These are phyloP conservation scores for Eulemur mongoz DNA, from an alignment of 2,797 vertebrate genomes.

Conservation along the genomic window DNA sequence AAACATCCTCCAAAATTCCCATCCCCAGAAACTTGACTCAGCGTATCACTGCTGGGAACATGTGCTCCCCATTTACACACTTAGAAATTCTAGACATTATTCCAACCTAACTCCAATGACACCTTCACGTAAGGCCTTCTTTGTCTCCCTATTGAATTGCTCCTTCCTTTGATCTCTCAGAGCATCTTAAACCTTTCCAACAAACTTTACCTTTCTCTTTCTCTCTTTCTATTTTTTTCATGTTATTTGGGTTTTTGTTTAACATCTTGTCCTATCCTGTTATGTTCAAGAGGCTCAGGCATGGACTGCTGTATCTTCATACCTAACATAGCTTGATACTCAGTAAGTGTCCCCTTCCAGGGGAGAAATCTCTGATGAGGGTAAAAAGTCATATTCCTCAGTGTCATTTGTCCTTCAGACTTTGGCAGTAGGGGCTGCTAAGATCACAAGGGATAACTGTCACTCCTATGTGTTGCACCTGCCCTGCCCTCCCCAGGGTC, in stretches of 20 bases:
- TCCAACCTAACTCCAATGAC: neutral
- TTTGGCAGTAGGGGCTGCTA: neutral
- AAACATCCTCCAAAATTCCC: neutral
- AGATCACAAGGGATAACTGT: neutral
- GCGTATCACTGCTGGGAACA: neutral
- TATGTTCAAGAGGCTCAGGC: neutral
- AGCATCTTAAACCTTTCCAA: constrained; percentile 20
- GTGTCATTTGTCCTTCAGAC: neutral
- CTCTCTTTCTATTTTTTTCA: neutral
- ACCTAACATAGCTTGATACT: neutral
- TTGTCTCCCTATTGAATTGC: neutral
- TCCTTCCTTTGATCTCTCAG: constrained; percentile 42
- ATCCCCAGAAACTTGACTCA: neutral
- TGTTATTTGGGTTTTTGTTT: constrained; percentile 28
- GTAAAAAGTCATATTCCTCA: neutral
- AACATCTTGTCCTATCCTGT: constrained; percentile 4
- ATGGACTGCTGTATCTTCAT: neutral
- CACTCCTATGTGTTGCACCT: neutral
- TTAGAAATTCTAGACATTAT: neutral
- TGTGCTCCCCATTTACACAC: neutral
- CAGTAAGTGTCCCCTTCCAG: neutral
- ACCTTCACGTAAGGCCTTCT: neutral
- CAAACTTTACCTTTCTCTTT: neutral
- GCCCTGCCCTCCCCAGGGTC: neutral
- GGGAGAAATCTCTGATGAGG: neutral